These are phyloP conservation scores for Drosophila albomicans DNA, from an alignment of 1,140 invertebrate genomes.

Conservation along the genomic window DNA sequence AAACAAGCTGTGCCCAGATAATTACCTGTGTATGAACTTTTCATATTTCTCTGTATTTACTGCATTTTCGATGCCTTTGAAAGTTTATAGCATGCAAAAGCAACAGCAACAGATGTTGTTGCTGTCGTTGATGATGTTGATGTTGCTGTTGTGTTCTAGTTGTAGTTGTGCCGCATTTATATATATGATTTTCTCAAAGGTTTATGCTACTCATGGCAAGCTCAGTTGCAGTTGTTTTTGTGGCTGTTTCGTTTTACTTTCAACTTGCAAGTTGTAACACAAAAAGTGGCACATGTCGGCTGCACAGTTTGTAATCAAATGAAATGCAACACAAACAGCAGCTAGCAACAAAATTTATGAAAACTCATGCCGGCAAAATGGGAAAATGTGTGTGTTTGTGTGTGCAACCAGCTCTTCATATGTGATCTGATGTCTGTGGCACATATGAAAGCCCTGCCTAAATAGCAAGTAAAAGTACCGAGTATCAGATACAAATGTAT, in stretches of 20 bases:
- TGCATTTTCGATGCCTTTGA: conserved; percentile 56
- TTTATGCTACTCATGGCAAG: conserved; percentile 72
- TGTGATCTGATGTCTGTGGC: conserved; percentile 12
- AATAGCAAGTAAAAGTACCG: conserved; percentile 51
- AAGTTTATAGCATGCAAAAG: conserved; percentile 49
- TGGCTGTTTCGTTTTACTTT: conserved; percentile 67
- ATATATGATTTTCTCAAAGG: conserved; percentile 43
- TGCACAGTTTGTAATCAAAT: conserved; percentile 77
- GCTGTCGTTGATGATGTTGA: conserved; percentile 32
- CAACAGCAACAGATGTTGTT: conserved; percentile 44
- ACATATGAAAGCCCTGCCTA: conserved; percentile 49
- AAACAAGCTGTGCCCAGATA: conserved; percentile 59
- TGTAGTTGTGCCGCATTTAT: conserved; percentile 50
- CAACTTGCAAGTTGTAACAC: conserved; percentile 54
- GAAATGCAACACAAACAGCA: conserved; percentile 54
- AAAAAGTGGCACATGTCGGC: conserved; percentile 78
- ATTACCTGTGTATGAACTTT: conserved; percentile 59
- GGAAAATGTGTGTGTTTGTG: conserved; percentile 20
- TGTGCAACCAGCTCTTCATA: not conserved
- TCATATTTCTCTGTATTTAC: conserved; percentile 49
- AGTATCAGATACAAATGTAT: conserved; percentile 46
- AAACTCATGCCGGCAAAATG: conserved; percentile 43
- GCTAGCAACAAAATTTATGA: conserved; percentile 45
- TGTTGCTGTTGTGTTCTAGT: conserved; percentile 62
- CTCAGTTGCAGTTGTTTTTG: conserved; percentile 60